phyloP scores from a whole-genome alignment of 92 coral and sea anemone genomes.

The Blastomussa wellsi region DNA sequence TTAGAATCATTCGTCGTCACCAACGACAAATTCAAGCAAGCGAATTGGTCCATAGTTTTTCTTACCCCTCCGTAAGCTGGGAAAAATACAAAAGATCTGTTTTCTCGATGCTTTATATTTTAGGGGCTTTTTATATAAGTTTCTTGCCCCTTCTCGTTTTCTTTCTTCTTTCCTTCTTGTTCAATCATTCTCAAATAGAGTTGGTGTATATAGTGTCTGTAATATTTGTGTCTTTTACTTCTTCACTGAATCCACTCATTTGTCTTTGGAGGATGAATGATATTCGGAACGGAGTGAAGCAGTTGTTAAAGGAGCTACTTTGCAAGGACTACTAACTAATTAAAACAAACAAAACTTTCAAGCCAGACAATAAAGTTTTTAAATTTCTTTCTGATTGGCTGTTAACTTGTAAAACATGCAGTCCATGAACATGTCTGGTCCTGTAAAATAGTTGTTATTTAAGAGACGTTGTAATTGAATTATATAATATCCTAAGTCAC shows the following conservation, averaged over 20 bases:
- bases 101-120: not conserved
- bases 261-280: constrained; percentile 5
- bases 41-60: not conserved
- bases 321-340: not conserved
- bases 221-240: not conserved
- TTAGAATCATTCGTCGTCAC: not conserved
- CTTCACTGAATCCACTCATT: constrained; percentile 1
- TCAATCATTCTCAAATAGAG: not conserved
- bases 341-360: too few relatives aligned
- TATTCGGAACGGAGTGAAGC: not conserved
- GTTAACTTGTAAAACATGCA: too few relatives aligned
- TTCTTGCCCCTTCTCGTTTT: not conserved
- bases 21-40: not conserved
- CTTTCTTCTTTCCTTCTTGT: not conserved
- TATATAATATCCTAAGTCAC: too few relatives aligned
- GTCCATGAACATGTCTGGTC: too few relatives aligned
- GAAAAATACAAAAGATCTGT: constrained; percentile 5
- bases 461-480: too few relatives aligned
- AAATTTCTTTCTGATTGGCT: too few relatives aligned
- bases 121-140: not conserved
- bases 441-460: too few relatives aligned
- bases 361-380: too few relatives aligned
- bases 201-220: not conserved
- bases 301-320: not conserved
- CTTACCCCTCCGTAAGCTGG: not conserved